These are phyloP conservation scores for Dromiciops gliroides DNA, from an alignment of 2,113 vertebrate species.

Conservation along the genomic window DNA sequence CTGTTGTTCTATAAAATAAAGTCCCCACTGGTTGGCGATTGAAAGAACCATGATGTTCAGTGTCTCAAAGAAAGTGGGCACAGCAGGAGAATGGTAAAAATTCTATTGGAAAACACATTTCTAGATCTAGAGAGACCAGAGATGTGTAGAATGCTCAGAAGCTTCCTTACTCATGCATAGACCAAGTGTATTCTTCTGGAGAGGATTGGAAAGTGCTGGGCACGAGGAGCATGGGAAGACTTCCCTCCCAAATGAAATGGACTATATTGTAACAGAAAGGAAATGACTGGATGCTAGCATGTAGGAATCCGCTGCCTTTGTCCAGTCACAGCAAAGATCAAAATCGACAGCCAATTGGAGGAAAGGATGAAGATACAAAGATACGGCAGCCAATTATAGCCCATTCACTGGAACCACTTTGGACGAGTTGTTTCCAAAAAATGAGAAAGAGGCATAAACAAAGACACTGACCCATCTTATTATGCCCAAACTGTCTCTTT, in stretches of 20 bases:
- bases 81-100: background rate
- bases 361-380: background rate
- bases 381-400: background rate
- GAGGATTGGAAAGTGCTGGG: background rate
- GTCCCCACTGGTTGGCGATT: background rate
- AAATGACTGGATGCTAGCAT: background rate
- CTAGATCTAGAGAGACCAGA: background rate
- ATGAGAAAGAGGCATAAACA: background rate
- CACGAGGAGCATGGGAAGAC: background rate
- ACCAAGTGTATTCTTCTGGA: background rate
- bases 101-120: background rate
- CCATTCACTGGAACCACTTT: background rate
- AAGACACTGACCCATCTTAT: background rate
- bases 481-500: background rate
- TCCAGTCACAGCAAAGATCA: background rate
- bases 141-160: background rate
- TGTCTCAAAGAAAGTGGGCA: background rate
- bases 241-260: background rate
- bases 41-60: background rate
- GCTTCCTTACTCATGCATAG: background rate
- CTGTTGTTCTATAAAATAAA: background rate
- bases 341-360: background rate
- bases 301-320: background rate
- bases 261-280: background rate
- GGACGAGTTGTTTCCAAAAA: background rate